These are phyloP conservation scores for Aulostomus chinensis DNA, from an alignment of 2,797 vertebrate genomes.

Conservation along the genomic window DNA sequence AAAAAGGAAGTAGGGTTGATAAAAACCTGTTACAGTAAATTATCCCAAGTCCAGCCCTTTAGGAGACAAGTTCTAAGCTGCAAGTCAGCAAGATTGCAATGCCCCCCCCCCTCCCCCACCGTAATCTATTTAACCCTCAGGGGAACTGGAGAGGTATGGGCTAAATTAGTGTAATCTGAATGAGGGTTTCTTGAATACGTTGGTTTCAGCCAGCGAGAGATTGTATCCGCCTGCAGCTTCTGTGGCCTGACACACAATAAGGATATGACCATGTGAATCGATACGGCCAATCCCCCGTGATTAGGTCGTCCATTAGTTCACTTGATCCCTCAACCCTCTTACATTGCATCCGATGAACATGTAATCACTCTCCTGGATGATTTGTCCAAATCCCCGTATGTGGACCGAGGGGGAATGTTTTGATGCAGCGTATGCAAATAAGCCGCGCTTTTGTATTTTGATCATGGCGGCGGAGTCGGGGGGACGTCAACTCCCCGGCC, in stretches of 20 bases:
- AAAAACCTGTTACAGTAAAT: conserved; percentile 63
- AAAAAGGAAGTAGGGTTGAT: conserved; percentile 33
- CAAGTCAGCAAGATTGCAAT: conserved; percentile 68
- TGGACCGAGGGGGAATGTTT: conserved; percentile 29
- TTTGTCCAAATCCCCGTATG: conserved; percentile 53
- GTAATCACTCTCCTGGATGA: conserved; percentile 63
- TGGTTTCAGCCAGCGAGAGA: conserved; percentile 46
- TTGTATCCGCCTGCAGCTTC: conserved; percentile 43
- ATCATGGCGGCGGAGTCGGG: conserved; percentile 38
- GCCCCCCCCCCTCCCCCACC: conserved; percentile 46
- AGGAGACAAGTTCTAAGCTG: conserved; percentile 61
- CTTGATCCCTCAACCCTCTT: conserved; percentile 71
- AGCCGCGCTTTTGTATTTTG: conserved; percentile 41
- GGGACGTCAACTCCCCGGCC: conserved; percentile 27
- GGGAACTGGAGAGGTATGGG: conserved; percentile 52
- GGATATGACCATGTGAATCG: conserved; percentile 65
- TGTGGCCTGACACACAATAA: conserved; percentile 61
- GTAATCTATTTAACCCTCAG: conserved; percentile 67
- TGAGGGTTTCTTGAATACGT: conserved; percentile 56
- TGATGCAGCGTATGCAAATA: conserved; percentile 60
- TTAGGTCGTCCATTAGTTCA: conserved; percentile 76
- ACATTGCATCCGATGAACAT: conserved; percentile 67
- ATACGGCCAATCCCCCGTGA: conserved; percentile 70
- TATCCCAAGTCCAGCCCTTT: conserved; percentile 55
- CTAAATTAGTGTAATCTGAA: conserved; percentile 73